Evolutionary conservation across 1,140 invertebrate species (phyloP), one percentile per base, ranked within the genome.

Genomic region (Drosophila erecta): DNA sequence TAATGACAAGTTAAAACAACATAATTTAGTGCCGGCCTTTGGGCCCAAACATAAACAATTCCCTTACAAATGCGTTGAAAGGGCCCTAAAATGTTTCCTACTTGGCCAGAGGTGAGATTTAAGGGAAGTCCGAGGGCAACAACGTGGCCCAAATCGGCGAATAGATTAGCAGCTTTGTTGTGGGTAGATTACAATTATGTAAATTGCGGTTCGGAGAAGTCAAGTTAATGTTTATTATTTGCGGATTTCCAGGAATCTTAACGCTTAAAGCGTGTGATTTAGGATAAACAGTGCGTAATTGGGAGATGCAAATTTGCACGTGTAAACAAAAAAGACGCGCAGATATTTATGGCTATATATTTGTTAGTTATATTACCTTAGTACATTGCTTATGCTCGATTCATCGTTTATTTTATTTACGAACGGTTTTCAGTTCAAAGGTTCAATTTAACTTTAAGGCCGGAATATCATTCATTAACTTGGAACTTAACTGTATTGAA

Each of bases 1-100:
- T 81, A 74, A 73, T 60, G 77, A 73, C 62, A 73, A 69, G 81
- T 71, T 86, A 81, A 85, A 86, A 86, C 62, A 86, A 86, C 81
- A 77, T 86, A 80, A 85, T 85, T 85, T 85, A 85, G 62, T 81
- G 59, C 30, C 47, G 2, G 66, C 57, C 66, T 44, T 67, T 46
- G 65, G 76, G 65, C 66, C 76, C 40, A 60, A 80, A 73, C 77
- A 81, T 81, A 85, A 85, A 84, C 81, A 84, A 78, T 71, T 70
- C 46, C 61, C 58, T 51, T 24, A 58, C 53, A 37, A 62, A 77
- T 41, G 75, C 62, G 79, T 58, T 65, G 75, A 79, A 60, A 74
- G 58, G 35, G 20, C 65, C 62, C 59, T 61, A 66, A 79, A 79
- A 66, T 35, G 64, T 33, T 61, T 17, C 30, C 30, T 24, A 1